Conservation (phyloP, 2,113 vertebrate species). For the Galeopterus variegatus region DNA sequence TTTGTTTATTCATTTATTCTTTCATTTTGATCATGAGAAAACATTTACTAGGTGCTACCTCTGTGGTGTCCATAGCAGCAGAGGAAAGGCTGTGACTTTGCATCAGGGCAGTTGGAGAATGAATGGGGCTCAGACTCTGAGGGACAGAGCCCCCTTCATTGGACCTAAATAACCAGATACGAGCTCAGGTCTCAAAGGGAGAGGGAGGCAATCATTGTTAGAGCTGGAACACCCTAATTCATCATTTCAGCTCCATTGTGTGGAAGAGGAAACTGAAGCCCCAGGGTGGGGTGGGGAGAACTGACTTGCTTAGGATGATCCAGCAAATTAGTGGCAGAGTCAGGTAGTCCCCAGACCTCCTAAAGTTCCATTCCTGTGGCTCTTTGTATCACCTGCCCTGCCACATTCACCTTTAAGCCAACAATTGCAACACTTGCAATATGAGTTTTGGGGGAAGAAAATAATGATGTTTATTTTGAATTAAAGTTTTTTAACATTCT, state of each 20-base stretch:
- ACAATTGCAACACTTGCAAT: not conserved
- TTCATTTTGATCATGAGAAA: not conserved
- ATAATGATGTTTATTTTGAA: conserved; percentile 60
- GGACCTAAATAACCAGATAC: not conserved
- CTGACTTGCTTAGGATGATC: not conserved
- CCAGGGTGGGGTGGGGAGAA: not conserved
- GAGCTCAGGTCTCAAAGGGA: too few species aligned
- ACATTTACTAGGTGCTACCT: not conserved
- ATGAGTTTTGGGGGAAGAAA: not conserved
- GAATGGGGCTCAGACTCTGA: not conserved
- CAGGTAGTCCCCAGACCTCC: too few species aligned
- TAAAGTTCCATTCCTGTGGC: rapidly evolving
- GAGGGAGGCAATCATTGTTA: not conserved
- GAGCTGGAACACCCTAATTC: not conserved
- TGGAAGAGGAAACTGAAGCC: not conserved
- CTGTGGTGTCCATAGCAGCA: not conserved
- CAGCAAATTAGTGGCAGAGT: not conserved
- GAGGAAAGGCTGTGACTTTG: not conserved
- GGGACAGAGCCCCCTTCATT: not conserved
- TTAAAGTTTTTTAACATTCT: conserved; percentile 31
- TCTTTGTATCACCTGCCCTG: not conserved
- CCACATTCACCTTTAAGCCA: not conserved
- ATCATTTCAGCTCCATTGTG: not conserved
- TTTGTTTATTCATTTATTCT: not conserved
- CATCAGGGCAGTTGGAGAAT: not conserved